phyloP scores from a whole-genome alignment of 2,888 invertebrate species.

The Gisinianus flammeolus region DNA sequence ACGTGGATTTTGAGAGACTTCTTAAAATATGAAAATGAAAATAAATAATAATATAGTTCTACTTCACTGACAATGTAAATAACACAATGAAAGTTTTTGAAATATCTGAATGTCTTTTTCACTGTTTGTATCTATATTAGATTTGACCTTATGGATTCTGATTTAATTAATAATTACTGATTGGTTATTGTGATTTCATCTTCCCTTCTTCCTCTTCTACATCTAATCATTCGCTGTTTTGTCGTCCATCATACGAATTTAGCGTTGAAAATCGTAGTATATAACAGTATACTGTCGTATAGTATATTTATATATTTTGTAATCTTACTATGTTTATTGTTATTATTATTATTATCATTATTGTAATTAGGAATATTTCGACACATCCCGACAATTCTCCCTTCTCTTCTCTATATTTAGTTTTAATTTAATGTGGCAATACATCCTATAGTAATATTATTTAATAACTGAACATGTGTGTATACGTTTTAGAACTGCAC shows the following conservation, averaged over 20 bases:
- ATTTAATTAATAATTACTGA: background rate
- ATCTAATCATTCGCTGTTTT: too few relatives aligned
- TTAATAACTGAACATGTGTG: background rate
- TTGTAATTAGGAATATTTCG: background rate
- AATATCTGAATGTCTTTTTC: too few relatives aligned
- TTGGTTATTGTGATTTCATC: background rate
- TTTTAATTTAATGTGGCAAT: background rate
- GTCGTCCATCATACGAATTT: too few relatives aligned
- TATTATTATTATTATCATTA: background rate
- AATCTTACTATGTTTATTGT: too few relatives aligned
- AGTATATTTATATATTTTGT: background rate
- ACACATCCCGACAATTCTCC: background rate
- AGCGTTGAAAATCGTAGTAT: too few relatives aligned
- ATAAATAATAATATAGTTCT: too few relatives aligned
- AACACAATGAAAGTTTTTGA: too few relatives aligned
- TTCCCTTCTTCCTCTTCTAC: background rate
- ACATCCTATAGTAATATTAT: background rate
- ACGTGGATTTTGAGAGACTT: too few relatives aligned
- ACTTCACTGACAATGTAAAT: too few relatives aligned
- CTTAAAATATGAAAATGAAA: too few relatives aligned
- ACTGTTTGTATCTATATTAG: too few relatives aligned
- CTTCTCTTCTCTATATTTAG: background rate
- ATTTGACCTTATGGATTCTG: background rate
- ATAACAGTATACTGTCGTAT: too few relatives aligned
- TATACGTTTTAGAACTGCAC: slow-evolving; percentile 59